Evolutionary conservation across 1,140 invertebrate genomes (phyloP), one percentile per base, ranked within the genome.

Genomic region (Paracyclopina nana): DNA sequence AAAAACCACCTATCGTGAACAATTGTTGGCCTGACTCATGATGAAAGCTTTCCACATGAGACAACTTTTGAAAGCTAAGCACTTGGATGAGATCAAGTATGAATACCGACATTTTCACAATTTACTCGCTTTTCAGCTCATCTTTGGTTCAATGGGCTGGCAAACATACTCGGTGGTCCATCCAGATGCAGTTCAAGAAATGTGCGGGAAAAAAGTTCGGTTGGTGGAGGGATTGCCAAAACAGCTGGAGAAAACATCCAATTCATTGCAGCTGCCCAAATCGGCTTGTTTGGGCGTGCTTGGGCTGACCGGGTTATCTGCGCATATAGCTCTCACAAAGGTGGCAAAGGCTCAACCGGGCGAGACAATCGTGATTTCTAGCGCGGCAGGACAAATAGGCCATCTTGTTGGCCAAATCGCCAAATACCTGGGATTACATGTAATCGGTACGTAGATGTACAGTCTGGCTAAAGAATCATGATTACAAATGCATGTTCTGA

Each of bases 341-440:
- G 62, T 79, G 25, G 79, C 77, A 53, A 58, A 75, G 20, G 77
- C 78, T 1, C 73, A 77, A 62, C 42, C 63, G 11, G 76, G 76
- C 16, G 77, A 81, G 57, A 74, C 70, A 1, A 67, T 81, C 1
- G 72, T 80, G 1, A 69, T 82, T 3, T 72, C 57, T 50, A 59
- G 52, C 0, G 64, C 65, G 11, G 64, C 64, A 34, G 77, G 65
- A 20, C 77, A 76, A 27, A 76, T 80, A 14, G 78, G 78, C 4
- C 73, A 68, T 54, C 64, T 74, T 38, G 78, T 80, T 4, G 78
- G 77, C 12, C 78, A 82, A 65, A 77, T 82, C 46, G 78, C 71
- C 2, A 79, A 78, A 62, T 72, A 77, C 38, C 66, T 73, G 60
- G 70, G 70, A 28, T 29, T 22, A 16, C 25, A 27, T 12, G 45